Percentiles rank a stretch among this genome's conserved stretches.
Evolutionary conservation across 2,797 vertebrate species (phyloP).

Genomic region (Prionace glauca): DNA sequence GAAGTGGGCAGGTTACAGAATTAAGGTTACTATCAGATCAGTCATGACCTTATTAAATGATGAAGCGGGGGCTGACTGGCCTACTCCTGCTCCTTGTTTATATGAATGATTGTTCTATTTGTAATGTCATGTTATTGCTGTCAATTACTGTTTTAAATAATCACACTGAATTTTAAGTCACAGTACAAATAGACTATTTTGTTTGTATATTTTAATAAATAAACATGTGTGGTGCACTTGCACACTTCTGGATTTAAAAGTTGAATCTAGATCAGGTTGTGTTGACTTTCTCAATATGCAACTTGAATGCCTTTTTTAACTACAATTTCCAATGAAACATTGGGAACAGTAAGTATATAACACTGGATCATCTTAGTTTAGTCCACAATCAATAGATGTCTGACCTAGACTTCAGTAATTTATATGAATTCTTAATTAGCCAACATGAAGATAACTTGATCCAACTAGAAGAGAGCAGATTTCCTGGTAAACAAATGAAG

Average conservation of each 20-base stretch:
- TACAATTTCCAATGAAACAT: too few relatives aligned
- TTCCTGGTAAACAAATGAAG: not conserved
- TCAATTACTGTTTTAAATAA: not conserved
- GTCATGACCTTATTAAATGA: too few relatives aligned
- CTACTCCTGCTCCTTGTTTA: too few relatives aligned
- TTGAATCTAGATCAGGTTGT: not conserved
- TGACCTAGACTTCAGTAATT: not conserved
- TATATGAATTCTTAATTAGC: not conserved
- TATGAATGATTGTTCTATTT: not conserved
- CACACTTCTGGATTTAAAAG: not conserved
- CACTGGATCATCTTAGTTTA: not conserved
- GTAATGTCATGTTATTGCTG: not conserved
- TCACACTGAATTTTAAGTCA: not conserved
- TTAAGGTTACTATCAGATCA: too few relatives aligned
- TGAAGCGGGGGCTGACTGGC: too few relatives aligned
- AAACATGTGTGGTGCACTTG: not conserved
- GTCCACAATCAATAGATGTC: not conserved
- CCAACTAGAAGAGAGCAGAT: not conserved
- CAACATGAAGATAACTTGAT: not conserved
- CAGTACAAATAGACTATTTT: not conserved
- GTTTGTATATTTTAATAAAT: not conserved
- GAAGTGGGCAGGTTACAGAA: too few relatives aligned
- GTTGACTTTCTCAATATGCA: not conserved
- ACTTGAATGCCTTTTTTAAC: not conserved
- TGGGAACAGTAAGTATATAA: not conserved